Conservation (phyloP, 2,797 vertebrate genomes). For the Xenentodon cancila region DNA sequence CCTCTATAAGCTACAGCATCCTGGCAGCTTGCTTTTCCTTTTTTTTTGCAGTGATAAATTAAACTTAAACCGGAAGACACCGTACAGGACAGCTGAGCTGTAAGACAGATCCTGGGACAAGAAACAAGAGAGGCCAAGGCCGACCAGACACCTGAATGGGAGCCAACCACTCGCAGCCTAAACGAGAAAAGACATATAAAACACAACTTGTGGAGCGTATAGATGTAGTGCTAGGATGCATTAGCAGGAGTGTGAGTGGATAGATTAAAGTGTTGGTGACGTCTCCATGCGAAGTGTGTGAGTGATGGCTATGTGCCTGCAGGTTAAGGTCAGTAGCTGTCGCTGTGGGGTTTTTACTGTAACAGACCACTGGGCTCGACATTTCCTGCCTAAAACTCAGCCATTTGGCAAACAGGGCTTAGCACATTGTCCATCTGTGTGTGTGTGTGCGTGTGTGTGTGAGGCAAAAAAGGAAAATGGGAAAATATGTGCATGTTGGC, state of each 20-base stretch:
- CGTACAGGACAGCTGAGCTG: slow-evolving; percentile 22
- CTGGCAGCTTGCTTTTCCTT: slow-evolving; percentile 36
- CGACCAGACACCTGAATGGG: slow-evolving; percentile 26
- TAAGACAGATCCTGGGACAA: slow-evolving; percentile 43
- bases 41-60: slow-evolving; percentile 22
- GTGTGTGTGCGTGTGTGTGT: not conserved
- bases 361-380: slow-evolving; percentile 59
- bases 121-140: slow-evolving; percentile 33
- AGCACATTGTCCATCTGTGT: slow-evolving; percentile 36
- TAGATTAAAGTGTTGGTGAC: slow-evolving; percentile 15
- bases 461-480: slow-evolving; percentile 8
- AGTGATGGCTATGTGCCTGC: slow-evolving; percentile 61
- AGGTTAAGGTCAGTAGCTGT: slow-evolving; percentile 64
- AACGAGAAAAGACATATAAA: too few species aligned
- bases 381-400: slow-evolving; percentile 47
- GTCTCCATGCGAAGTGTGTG: slow-evolving; percentile 47
- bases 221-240: not conserved
- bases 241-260: not conserved
- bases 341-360: slow-evolving; percentile 61
- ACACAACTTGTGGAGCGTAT: not conserved
- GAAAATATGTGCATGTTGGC: slow-evolving; percentile 2
- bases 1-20: slow-evolving; percentile 26
- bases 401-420: slow-evolving; percentile 69
- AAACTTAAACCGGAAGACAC: slow-evolving; percentile 17
- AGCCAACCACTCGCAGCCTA: too few species aligned